These are phyloP conservation scores for Aphaenogaster floridana DNA, from an alignment of 1,140 invertebrate genomes.

Conservation along the genomic window DNA sequence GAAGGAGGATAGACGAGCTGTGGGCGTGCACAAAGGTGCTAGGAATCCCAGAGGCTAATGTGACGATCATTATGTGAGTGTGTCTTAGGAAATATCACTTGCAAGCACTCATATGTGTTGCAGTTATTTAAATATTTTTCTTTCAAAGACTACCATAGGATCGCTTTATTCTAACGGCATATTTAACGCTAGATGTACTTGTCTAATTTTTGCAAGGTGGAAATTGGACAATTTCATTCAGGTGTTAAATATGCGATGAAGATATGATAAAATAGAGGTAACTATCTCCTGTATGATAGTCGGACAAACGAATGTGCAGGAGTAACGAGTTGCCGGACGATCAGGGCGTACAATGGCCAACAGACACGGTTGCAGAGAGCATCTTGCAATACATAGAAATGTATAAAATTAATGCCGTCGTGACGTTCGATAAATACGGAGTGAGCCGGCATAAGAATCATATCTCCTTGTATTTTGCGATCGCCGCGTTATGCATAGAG, in stretches of 20 bases:
- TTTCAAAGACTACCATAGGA: background rate
- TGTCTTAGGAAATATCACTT: background rate
- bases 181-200: slow-evolving; percentile 2
- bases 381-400: slow-evolving; percentile 91
- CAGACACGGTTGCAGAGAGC: slow-evolving; percentile 90
- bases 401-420: slow-evolving; percentile 93
- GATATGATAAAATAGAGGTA: background rate
- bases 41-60: slow-evolving; percentile 92
- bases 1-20: slow-evolving; percentile 91
- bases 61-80: slow-evolving; percentile 89
- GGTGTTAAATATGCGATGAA: slow-evolving; percentile 26
- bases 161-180: background rate
- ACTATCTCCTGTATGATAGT: slow-evolving; percentile 59
- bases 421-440: slow-evolving; percentile 97
- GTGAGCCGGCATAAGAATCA: slow-evolving; percentile 97
- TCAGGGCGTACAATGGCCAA: slow-evolving; percentile 91
- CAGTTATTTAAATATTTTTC: background rate
- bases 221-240: background rate
- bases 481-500: slow-evolving; percentile 92
- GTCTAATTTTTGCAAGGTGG: background rate
- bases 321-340: slow-evolving; percentile 92
- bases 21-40: slow-evolving; percentile 92
- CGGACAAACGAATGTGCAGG: slow-evolving; percentile 84
- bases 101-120: background rate
- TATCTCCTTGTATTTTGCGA: slow-evolving; percentile 92